A percentile compares a stretch with the other conserved stretches of the same genome.
Conservation (phyloP, 2,797 vertebrate species). For the Jordanella pulchra region DNA sequence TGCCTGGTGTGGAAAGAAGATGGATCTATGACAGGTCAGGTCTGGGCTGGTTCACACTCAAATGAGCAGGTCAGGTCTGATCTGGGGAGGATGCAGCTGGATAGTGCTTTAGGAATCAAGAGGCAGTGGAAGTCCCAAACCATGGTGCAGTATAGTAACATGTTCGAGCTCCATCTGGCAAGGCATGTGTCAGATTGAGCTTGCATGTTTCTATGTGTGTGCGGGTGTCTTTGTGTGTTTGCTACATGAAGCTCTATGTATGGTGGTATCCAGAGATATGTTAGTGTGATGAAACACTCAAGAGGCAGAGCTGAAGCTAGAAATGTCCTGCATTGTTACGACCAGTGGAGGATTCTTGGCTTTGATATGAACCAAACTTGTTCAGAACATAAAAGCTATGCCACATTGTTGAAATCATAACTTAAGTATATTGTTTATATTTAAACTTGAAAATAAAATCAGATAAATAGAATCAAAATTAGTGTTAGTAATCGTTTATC, state of each 20-base stretch:
- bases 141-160: constrained; percentile 70
- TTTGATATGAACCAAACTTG: constrained; percentile 27
- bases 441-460: too few species aligned
- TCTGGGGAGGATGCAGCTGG: constrained; percentile 62
- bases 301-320: constrained; percentile 69
- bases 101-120: constrained; percentile 68
- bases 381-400: too few species aligned
- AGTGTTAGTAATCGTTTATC: too few species aligned
- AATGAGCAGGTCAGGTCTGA: constrained; percentile 58
- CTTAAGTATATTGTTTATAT: too few species aligned
- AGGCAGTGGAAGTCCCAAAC: constrained; percentile 64
- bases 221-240: constrained; percentile 22
- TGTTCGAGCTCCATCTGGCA: constrained; percentile 77
- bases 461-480: too few species aligned
- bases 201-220: constrained; percentile 3
- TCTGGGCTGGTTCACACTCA: constrained; percentile 60
- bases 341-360: constrained; percentile 55
- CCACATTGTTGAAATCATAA: too few species aligned
- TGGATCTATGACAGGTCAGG: constrained; percentile 51
- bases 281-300: constrained; percentile 61
- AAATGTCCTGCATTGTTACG: constrained; percentile 80
- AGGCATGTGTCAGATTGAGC: constrained; percentile 67
- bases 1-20: constrained; percentile 48
- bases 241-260: constrained; percentile 67
- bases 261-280: constrained; percentile 70